Evolutionary conservation across 2,888 invertebrate genomes (phyloP), one percentile per base, ranked within the genome.

Genomic region (Celastrina argiolus): DNA sequence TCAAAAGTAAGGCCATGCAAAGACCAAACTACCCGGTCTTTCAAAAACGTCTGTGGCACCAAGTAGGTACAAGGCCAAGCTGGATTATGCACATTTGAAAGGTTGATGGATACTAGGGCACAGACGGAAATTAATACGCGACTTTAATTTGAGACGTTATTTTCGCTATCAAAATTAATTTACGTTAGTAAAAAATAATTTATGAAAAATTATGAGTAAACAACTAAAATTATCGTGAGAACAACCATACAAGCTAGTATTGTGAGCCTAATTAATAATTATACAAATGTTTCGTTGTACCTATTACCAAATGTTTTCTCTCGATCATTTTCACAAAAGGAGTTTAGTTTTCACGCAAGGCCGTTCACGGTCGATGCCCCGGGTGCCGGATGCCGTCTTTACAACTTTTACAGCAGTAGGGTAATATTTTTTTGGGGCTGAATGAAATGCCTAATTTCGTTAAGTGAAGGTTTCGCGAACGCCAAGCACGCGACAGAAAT

Each of bases 361-460:
- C 51, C 12, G 22, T 51, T n/a, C n/a, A n/a, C n/a, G n/a, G 51
- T 51, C 51, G 51, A 51, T 51, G 12, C 14, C 22, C 51, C 14
- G 22, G 51, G 51, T 22, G 51, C 22, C 51, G n/a, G n/a, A n/a
- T n/a, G n/a, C n/a, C n/a, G n/a, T n/a, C n/a, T n/a, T n/a, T n/a
- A n/a, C n/a, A n/a, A n/a, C n/a, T n/a, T 51, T 22, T 26, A 51
- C 51, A 51, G 12, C 51, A 22, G 22, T 51, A 51, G n/a, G n/a
- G n/a, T 51, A 51, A 22, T 51, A 51, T 0, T 51, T 51, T 51
- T 51, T 51, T 5, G 22, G 51, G 51, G 22, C 22, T 51, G 14
- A 51, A 51, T 51, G 22, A 51, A 51, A 51, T 51, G 26, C 51
- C 51, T 51, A 51, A 51, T 51, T 51, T 51, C 51, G 22, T 51